phyloP scores from a whole-genome alignment of 2,888 invertebrate genomes.

The Rhimphoctona megacephalus region DNA sequence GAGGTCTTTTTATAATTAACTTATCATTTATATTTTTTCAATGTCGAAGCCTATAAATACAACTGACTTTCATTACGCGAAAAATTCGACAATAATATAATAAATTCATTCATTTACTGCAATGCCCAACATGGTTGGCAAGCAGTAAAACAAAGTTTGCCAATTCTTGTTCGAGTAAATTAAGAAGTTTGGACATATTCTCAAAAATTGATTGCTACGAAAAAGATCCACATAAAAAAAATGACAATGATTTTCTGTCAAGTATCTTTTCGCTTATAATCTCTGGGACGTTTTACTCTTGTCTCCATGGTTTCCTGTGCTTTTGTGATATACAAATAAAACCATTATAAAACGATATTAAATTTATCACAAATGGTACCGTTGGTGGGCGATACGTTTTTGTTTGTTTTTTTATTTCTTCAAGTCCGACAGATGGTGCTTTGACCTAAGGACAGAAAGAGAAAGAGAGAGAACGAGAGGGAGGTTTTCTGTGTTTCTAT shows the following conservation, averaged over 20 bases:
- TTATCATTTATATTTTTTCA: not conserved
- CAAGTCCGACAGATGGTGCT: constrained; percentile 11
- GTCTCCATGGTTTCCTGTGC: constrained; percentile 20
- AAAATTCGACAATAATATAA: not conserved
- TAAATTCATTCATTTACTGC: too few species aligned
- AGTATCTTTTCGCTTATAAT: not conserved
- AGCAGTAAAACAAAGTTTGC: too few species aligned
- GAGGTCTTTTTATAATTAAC: not conserved
- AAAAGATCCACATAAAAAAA: not conserved
- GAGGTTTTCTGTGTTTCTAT: constrained; percentile 45
- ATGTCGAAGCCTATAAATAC: not conserved
- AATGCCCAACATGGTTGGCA: too few species aligned
- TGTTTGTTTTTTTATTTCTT: constrained; percentile 12
- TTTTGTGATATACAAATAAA: not conserved
- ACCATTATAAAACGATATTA: not conserved
- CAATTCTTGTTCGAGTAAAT: too few species aligned
- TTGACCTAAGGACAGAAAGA: constrained; percentile 4
- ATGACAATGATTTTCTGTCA: not conserved
- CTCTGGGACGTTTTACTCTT: not conserved
- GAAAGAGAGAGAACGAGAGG: not conserved
- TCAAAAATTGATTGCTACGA: not conserved
- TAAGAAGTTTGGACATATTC: not conserved
- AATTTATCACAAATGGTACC: constrained; percentile 18
- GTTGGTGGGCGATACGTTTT: not conserved
- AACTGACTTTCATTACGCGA: too few species aligned